A percentile compares a stretch with the other conserved stretches of the same genome.
These are phyloP conservation scores for Microtus pennsylvanicus DNA, from an alignment of 2,113 vertebrate genomes.

Conservation along the genomic window DNA sequence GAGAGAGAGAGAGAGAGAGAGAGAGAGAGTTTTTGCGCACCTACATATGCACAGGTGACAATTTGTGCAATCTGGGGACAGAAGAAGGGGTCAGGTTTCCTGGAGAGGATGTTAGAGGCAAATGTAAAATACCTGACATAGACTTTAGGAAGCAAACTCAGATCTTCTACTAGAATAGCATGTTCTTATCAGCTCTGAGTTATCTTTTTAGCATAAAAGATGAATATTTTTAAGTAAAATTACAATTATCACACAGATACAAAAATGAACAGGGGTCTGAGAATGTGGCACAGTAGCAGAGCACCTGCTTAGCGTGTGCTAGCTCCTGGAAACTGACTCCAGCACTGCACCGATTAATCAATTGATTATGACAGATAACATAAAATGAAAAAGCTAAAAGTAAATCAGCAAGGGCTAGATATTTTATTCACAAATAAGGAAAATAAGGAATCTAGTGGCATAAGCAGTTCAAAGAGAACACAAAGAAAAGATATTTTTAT, in stretches of 20 bases:
- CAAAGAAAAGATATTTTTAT: neutral
- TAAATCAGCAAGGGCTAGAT: neutral
- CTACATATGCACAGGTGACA: neutral
- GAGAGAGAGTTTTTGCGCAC: too few species aligned
- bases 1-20: too few species aligned
- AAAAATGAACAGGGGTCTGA: neutral
- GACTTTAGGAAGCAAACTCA: neutral
- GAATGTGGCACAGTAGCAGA: neutral
- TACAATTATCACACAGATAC: neutral
- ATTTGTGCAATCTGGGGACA: neutral
- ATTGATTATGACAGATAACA: neutral
- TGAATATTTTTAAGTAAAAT: neutral
- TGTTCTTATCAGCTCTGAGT: neutral
- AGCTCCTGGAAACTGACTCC: neutral
- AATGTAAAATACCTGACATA: neutral
- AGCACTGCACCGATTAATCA: neutral
- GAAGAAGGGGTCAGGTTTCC: neutral
- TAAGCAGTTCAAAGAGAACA: neutral
- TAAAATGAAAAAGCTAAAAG: neutral
- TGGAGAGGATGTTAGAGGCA: neutral
- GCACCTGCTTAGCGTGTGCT: neutral
- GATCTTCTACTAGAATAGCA: neutral
- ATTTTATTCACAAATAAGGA: constrained; percentile 9
- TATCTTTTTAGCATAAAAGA: neutral
- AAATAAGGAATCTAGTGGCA: neutral